Base-by-base conservation (phyloP, 2,888 invertebrate species). In the Caenorhabditis panamensis region DNA sequence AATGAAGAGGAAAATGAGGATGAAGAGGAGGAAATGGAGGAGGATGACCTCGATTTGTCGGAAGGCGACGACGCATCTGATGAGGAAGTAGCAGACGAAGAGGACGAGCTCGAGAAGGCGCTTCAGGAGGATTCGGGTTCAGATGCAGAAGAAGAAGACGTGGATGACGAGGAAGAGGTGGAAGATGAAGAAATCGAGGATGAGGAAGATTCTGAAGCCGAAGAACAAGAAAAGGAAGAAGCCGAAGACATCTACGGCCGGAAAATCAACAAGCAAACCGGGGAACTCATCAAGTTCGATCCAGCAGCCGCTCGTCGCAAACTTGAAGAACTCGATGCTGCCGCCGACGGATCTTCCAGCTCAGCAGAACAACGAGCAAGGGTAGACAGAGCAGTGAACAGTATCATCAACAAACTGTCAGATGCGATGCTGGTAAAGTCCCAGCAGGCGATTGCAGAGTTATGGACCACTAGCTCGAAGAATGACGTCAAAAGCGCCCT, bases 171-270 rank as follows among this genome's bases (percentile, higher is more conserved):
- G 2, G 82, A 82, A 41, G 69, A 77, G 16, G 41, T 66, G 37
- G 79, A 76, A 11, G 80, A 84, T 44, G 72, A 67, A 16, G 76
- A 79, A 22, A 31, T 49, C 4, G 37, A 63, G 13, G 71, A 78
- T 54, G 61, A 67, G 11, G 80, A 78, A n/a, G 69, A 72, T 49
- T 71, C 41, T 6, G 77, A 82, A 61, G 63, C 67, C n/a, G 58
- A 77, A 31, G 66, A 44, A 11, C 49, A 47, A 37, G 20, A 64
- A 47, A 28, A 47, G 0, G 41, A 69, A 54, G 69, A 68, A 63
- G 22, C 72, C 2, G 80, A 85, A 51, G 86, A 86, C 59, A 86
- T 86, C 62, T 86, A 86, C 66, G 86, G 86, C 13, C 72, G 85
- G 44, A 84, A 82, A 61, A 76, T 86, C 41, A 82, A 86, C 22